Evolutionary conservation across 2,113 vertebrate species (phyloP), one percentile per base, ranked within the genome.

Genomic region (Gallinago paraguaiae): DNA sequence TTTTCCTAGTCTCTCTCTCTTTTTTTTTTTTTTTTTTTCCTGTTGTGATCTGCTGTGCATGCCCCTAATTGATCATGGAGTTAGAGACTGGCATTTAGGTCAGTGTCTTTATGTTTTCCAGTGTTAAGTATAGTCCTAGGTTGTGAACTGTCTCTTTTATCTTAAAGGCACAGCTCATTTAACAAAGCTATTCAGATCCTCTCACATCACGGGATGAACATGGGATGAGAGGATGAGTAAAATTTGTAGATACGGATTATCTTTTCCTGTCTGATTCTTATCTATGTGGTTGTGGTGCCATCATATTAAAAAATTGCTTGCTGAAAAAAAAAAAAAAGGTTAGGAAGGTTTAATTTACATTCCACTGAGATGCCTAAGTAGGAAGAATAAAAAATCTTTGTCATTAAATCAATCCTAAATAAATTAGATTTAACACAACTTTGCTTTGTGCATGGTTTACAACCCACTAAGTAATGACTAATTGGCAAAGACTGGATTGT

Each of bases 51-150:
- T 94, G 22, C 46, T 91, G 31, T 92, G 59, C 43, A 41, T 69
- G 82, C 63, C 37, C 70, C 46, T 94, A 95, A 90, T 90, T 88
- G 88, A 93, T 86, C 39, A 53, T 7, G 33, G 77, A 86, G 28
- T 39, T 17, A 92, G 57, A 84, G 57, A 84, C 0, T 88, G 79
- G 18, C 79, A 88, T 91, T 79, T 96, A 90, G 82, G 84, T 91
- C 78, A 94, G 45, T 43, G 54, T 83, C 61, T 92, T 65, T 76
- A 33, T 56, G 53, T 86, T 89, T 84, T 65, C 27, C 41, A 24
- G 20, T 56, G 41, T 65, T 75, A 85, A 60, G 35, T 53, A 33
- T 17, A 81, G 54, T 48, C 31, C 33, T 81, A 24, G n/a, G n/a
- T 19, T 89, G 68, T 57, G 35, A 91, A 87, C 15, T 7, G 24